Evolutionary conservation across 2,888 invertebrate genomes (phyloP).

Genomic region (Apotomis betuletana): DNA sequence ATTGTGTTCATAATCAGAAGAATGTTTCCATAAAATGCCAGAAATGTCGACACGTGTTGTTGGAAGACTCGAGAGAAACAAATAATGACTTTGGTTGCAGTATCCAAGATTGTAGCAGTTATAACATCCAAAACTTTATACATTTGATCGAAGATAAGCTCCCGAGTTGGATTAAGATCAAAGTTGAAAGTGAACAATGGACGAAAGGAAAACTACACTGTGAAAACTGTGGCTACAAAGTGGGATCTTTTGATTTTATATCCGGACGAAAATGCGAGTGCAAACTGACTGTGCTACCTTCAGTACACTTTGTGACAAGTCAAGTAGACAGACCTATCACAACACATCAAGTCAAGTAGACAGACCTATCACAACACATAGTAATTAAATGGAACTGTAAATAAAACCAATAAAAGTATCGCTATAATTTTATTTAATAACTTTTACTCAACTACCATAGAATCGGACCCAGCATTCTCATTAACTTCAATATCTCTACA

Average conservation of each 20-base stretch:
- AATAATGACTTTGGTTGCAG: constrained; percentile 53
- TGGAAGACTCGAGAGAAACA: constrained; percentile 53
- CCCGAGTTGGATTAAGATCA: constrained; percentile 82
- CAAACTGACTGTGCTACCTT: constrained; percentile 78
- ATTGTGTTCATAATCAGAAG: background rate
- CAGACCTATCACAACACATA: constrained; percentile 60
- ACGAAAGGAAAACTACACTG: constrained; percentile 87
- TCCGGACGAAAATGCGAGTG: constrained; percentile 86
- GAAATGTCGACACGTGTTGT: constrained; percentile 72
- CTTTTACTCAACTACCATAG: constrained; percentile 70
- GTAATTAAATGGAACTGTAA: constrained; percentile 7
- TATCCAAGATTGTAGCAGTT: constrained; percentile 60
- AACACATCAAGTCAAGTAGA: constrained; percentile 85
- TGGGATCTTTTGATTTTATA: constrained; percentile 87
- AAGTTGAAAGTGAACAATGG: constrained; percentile 84
- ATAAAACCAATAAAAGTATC: constrained; percentile 10
- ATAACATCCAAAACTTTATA: constrained; percentile 66
- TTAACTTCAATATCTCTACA: constrained; percentile 89
- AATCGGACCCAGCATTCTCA: constrained; percentile 54
- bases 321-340: constrained; percentile 83
- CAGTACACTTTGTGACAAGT: constrained; percentile 85
- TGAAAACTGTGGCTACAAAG: constrained; percentile 82
- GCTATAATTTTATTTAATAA: constrained; percentile 35
- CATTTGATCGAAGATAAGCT: constrained; percentile 83
- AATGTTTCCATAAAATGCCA: constrained; percentile 66